Conservation (phyloP, 2,113 vertebrate genomes). For the Myrmecobius fasciatus region DNA sequence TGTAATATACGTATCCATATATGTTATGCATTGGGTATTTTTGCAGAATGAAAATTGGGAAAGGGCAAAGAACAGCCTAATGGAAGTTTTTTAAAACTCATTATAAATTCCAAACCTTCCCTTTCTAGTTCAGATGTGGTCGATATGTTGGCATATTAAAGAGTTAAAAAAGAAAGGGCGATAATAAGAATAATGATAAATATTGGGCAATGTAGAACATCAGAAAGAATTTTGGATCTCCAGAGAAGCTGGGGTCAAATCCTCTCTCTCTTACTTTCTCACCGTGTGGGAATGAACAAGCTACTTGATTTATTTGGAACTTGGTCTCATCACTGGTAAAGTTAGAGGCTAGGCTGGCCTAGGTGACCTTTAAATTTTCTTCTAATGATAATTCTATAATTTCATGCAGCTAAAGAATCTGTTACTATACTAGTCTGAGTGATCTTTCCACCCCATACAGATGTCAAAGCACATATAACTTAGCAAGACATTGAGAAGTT, state of each 20-base stretch:
- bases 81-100: neutral
- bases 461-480: neutral
- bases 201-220: neutral
- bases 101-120: neutral
- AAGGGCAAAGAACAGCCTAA: neutral
- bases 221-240: neutral
- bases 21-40: neutral
- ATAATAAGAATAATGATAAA: neutral
- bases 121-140: neutral
- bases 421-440: neutral
- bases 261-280: neutral
- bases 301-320: neutral
- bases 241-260: neutral
- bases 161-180: neutral
- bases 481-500: neutral
- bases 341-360: neutral
- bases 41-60: slow-evolving; percentile 6
- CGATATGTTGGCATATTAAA: neutral
- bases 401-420: neutral
- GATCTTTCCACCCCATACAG: neutral
- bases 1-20: neutral
- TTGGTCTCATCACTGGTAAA: neutral
- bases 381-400: neutral
- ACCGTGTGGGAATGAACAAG: neutral
- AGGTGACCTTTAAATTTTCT: neutral